phyloP scores from a whole-genome alignment of 2,888 invertebrate genomes.

The Sesamia inferens region DNA sequence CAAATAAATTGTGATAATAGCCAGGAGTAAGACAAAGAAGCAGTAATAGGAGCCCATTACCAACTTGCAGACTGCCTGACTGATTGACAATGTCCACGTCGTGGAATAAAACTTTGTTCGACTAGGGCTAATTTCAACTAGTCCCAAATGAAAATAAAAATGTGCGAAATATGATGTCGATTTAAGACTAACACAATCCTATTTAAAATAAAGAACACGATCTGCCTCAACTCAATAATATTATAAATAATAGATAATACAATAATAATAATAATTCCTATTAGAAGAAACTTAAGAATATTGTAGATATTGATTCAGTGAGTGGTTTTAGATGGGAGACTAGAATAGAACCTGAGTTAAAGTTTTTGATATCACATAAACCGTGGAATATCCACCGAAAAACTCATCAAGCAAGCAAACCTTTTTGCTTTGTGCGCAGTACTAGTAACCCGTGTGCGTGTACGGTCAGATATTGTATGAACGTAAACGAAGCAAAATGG shows the following conservation, averaged over 20 bases:
- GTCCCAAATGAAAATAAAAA: not conserved
- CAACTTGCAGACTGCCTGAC: not conserved
- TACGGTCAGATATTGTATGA: not conserved
- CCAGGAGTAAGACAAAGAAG: not conserved
- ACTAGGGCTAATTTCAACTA: not conserved
- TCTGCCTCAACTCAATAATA: constrained; percentile 13
- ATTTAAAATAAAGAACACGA: constrained; percentile 43
- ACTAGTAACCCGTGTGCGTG: not conserved
- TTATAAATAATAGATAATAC: constrained; percentile 9
- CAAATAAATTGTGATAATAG: not conserved
- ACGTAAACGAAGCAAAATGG: not conserved
- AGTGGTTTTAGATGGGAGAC: not conserved
- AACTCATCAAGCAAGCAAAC: not conserved
- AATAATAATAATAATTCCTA: constrained; percentile 2
- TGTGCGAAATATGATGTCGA: constrained; percentile 7
- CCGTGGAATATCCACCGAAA: not conserved
- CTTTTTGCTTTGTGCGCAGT: not conserved
- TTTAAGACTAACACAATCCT: constrained; percentile 1
- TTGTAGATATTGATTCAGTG: constrained; percentile 9
- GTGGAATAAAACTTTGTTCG: not conserved
- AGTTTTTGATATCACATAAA: not conserved
- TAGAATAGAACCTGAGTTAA: not conserved
- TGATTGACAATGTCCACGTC: not conserved
- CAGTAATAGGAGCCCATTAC: not conserved
- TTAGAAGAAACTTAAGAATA: constrained; percentile 13